Conservation (phyloP, 1,140 invertebrate species). For the Brachionus sp. region DNA sequence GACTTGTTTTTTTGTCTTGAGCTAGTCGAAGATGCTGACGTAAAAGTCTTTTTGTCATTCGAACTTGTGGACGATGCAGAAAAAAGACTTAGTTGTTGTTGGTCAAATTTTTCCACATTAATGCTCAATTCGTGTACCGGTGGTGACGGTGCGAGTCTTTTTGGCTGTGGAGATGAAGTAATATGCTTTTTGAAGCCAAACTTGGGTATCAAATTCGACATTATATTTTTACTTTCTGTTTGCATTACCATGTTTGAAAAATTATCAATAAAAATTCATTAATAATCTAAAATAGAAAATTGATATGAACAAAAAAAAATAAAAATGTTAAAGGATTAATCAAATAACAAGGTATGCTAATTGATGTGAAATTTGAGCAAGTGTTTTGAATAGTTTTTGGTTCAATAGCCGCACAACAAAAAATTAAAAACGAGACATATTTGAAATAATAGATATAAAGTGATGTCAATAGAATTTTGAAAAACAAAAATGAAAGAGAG, state of each 20-base stretch:
- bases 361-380: neutral
- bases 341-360: neutral
- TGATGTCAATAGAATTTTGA: neutral
- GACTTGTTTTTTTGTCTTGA: neutral
- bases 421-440: neutral
- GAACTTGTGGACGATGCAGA: neutral
- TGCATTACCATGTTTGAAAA: neutral
- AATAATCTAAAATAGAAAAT: neutral
- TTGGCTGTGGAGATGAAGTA: neutral
- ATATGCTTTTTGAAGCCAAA: neutral
- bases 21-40: neutral
- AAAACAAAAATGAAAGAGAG: too few species aligned
- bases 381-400: neutral
- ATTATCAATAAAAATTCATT: neutral
- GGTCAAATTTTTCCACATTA: neutral
- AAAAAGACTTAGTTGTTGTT: neutral
- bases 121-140: slow-evolving; percentile 8
- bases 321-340: neutral
- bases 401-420: neutral
- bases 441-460: neutral
- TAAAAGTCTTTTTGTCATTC: neutral
- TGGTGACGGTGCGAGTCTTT: neutral
- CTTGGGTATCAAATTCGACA: slow-evolving; percentile 6
- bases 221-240: slow-evolving; percentile 7
- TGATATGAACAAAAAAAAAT: neutral